phyloP scores from a whole-genome alignment of 2,888 invertebrate genomes.

The Lithophane ornitopus region DNA sequence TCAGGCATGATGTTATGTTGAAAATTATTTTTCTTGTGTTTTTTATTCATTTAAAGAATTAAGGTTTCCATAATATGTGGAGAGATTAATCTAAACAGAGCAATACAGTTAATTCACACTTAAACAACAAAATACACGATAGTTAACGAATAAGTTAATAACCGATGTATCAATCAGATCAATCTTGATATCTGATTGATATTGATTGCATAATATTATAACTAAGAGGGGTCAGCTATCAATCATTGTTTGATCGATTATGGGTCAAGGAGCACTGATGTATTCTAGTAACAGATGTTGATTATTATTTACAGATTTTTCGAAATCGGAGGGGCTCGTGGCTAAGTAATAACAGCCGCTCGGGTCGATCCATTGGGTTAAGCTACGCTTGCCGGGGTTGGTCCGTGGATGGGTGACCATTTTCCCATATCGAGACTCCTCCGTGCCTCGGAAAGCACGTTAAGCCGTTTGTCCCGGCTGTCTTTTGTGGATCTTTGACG shows the following conservation, averaged over 20 bases:
- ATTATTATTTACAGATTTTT: conserved; percentile 27
- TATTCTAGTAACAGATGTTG: conserved; percentile 47
- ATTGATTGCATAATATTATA: conserved; percentile 39
- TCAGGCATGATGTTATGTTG: not conserved
- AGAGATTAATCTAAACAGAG: not conserved
- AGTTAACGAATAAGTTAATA: conserved; percentile 9
- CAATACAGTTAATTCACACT: not conserved
- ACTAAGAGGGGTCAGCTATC: conserved; percentile 56
- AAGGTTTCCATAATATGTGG: not conserved
- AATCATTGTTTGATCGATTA: conserved; percentile 53
- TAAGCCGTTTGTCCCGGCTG: too few species aligned
- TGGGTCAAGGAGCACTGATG: conserved; percentile 26
- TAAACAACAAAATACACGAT: not conserved
- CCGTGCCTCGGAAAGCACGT: too few species aligned
- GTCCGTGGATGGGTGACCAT: too few species aligned
- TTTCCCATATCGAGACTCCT: too few species aligned
- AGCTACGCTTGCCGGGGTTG: too few species aligned
- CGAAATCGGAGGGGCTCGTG: too few species aligned
- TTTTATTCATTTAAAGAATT: not conserved
- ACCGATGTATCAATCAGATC: conserved; percentile 41
- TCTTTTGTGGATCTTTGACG: too few species aligned
- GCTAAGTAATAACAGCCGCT: too few species aligned
- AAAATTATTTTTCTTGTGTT: not conserved
- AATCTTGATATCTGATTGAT: conserved; percentile 48
- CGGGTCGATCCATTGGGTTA: too few species aligned